Base-by-base conservation (phyloP, 2,797 vertebrate genomes). In the Harpagifer antarcticus region DNA sequence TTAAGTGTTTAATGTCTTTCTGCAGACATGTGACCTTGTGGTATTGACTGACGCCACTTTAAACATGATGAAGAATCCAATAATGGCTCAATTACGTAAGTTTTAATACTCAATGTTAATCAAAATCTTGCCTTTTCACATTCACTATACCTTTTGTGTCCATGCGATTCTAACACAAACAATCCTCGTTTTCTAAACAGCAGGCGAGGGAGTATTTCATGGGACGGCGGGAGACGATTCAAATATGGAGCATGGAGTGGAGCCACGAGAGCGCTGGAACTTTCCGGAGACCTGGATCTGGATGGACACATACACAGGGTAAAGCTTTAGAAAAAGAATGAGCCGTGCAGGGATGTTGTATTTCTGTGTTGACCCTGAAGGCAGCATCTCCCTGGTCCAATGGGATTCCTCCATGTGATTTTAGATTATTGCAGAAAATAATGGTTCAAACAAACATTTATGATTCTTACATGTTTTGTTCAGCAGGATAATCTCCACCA, bases 281-380 rank as follows among this genome's bases (percentile, higher is more conserved):
- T 98, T 98, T 84, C 96, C 96, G 42, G 97, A 98, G 89, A 97
- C 97, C 5, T 98, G 97, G 97, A 92, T 98, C 61, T 99, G 97
- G 97, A 79, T 93, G 0, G 95, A 97, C 56, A 67, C 69, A 40
- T 81, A 92, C 66, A 94, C 82, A 9, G 88, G 96, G 97, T 99
- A 54, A 84, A n/a, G 43, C 2, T 9, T 16, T 4, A 40, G 14
- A 59, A 23, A 66, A 7, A 10, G 9, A 27, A 27, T 27, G 27
- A 27, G 33, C 33, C 1, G 33, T 37, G 33, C 33, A 37, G 33
- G 8, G 33, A 37, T 6, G 33, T 37, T 6, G 33, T 9, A 37
- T 37, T 37, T 49, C 33, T 37, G 33, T 37, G 33, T 37, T 37
- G 33, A 2, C 8, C 33, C 33, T 37, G 33, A 37, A 37, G 33